A percentile compares a stretch with the other conserved stretches of the same genome.
Evolutionary conservation across 1,140 invertebrate species (phyloP).

Genomic region (Dreissena polymorpha): DNA sequence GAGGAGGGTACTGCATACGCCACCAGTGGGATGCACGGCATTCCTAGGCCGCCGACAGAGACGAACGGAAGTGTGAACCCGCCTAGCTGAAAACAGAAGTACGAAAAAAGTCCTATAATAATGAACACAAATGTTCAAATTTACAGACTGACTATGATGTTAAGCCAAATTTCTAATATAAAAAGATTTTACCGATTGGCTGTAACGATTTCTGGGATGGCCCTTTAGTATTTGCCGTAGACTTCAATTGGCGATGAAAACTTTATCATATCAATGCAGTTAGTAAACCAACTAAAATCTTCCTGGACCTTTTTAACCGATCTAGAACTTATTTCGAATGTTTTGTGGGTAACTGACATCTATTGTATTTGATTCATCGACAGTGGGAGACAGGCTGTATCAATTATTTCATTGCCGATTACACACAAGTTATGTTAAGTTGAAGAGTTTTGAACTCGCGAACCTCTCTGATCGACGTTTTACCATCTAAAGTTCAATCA

Average conservation of each 20-base stretch:
- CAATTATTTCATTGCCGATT: too few relatives aligned
- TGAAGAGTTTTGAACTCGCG: too few relatives aligned
- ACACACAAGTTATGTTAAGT: too few relatives aligned
- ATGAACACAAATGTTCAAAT: background rate
- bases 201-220: background rate
- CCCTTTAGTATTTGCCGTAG: background rate
- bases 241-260: background rate
- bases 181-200: background rate
- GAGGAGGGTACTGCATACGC: background rate
- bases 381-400: too few relatives aligned
- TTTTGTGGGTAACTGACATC: too few relatives aligned
- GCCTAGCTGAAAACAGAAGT: slow-evolving; percentile 21
- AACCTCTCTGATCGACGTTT: background rate
- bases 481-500: background rate
- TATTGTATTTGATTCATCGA: too few relatives aligned
- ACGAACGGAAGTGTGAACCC: slow-evolving; percentile 29
- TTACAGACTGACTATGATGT: background rate
- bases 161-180: background rate
- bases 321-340: too few relatives aligned
- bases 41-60: slow-evolving; percentile 12
- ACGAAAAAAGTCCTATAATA: background rate
- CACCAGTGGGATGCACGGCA: slow-evolving; percentile 28
- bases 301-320: too few relatives aligned
- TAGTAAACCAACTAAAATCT: too few relatives aligned
- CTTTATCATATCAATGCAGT: too few relatives aligned